These are phyloP conservation scores for Idaea straminata DNA, from an alignment of 2,888 invertebrate genomes.

Conservation along the genomic window DNA sequence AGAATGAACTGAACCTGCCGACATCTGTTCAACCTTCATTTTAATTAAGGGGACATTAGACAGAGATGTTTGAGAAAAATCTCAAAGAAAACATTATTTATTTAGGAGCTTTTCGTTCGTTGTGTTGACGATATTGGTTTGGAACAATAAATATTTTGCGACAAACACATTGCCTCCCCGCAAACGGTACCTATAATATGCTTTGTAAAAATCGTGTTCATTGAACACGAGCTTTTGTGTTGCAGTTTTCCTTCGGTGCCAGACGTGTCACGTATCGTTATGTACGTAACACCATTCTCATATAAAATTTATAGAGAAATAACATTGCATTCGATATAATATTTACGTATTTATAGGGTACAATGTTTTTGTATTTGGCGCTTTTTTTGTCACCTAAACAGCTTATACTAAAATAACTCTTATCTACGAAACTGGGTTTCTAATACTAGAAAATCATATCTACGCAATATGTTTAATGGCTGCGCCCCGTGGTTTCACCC, in stretches of 20 bases:
- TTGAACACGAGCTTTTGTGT: constrained; percentile 35
- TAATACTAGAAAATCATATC: neutral
- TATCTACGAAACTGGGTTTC: neutral
- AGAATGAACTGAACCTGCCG: neutral
- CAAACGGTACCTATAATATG: constrained; percentile 18
- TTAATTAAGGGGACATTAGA: neutral
- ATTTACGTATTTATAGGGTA: neutral
- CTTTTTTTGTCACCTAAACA: neutral
- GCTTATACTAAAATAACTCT: neutral
- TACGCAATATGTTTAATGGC: too few relatives aligned
- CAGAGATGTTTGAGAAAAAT: neutral
- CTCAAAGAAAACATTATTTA: neutral
- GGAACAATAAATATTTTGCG: neutral
- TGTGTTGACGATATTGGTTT: constrained; percentile 4
- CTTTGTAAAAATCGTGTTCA: constrained; percentile 20
- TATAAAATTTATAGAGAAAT: constrained; percentile 28
- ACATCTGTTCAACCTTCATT: neutral
- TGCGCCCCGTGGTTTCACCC: too few relatives aligned
- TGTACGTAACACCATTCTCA: constrained; percentile 27
- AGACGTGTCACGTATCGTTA: constrained; percentile 43
- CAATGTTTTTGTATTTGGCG: neutral
- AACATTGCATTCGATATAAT: constrained; percentile 16
- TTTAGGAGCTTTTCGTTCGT: constrained; percentile 1
- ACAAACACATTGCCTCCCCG: constrained; percentile 6
- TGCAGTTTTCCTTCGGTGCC: constrained; percentile 37